These are phyloP conservation scores for Podabrus alpinus DNA, from an alignment of 2,888 invertebrate genomes.

Conservation along the genomic window DNA sequence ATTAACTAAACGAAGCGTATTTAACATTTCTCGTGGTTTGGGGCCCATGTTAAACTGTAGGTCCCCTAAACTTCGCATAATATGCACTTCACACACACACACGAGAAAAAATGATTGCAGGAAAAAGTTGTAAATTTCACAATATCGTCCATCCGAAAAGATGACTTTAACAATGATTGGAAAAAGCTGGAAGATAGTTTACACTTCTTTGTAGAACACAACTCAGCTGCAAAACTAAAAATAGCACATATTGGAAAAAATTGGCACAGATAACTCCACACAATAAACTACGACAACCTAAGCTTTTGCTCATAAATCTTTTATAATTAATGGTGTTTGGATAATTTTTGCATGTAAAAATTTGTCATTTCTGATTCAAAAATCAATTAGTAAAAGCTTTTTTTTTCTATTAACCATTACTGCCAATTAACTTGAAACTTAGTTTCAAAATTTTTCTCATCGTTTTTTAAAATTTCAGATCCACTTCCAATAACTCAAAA, in stretches of 20 bases:
- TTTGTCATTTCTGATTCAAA: background rate
- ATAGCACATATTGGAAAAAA: background rate
- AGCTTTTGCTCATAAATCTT: background rate
- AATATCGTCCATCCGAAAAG: too few species aligned
- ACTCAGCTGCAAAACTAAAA: background rate
- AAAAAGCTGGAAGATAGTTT: too few species aligned
- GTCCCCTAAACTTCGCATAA: too few species aligned
- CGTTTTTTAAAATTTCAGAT: conserved; percentile 7
- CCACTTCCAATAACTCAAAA: background rate
- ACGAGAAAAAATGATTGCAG: too few species aligned
- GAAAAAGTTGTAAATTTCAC: too few species aligned
- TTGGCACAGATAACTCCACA: background rate
- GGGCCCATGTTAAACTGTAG: too few species aligned
- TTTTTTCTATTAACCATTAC: background rate
- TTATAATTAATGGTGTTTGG: background rate
- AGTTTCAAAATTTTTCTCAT: background rate
- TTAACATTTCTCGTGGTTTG: too few species aligned
- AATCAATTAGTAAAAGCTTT: background rate
- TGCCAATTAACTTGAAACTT: background rate
- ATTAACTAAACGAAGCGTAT: too few species aligned
- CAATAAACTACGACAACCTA: background rate
- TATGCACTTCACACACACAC: too few species aligned
- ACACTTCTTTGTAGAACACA: background rate
- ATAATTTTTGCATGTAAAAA: background rate
- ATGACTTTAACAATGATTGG: too few species aligned